Conservation (phyloP, 2,797 vertebrate genomes). For the Leuciscus waleckii region DNA sequence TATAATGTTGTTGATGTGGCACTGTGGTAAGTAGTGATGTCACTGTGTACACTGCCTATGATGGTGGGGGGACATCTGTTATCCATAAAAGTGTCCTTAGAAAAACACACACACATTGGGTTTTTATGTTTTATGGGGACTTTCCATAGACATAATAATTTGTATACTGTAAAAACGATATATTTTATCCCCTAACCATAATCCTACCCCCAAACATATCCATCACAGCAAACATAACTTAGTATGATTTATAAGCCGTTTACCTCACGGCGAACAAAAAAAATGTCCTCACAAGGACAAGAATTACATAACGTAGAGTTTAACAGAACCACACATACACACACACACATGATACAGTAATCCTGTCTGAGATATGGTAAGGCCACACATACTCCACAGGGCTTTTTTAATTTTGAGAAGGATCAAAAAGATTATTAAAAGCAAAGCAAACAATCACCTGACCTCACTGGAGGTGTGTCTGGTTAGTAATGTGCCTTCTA, state of each 20-base stretch:
- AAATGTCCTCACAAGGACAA: too few relatives aligned
- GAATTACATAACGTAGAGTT: too few relatives aligned
- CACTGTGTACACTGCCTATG: neutral
- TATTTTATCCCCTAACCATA: too few relatives aligned
- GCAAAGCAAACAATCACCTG: neutral
- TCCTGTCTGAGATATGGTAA: neutral
- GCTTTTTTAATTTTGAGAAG: neutral
- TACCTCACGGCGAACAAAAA: too few relatives aligned
- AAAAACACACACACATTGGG: neutral
- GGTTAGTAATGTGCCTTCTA: conserved; percentile 9
- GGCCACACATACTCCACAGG: neutral
- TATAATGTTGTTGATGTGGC: conserved; percentile 9
- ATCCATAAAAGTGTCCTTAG: neutral
- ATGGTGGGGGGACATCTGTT: neutral
- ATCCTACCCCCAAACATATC: too few relatives aligned
- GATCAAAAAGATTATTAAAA: neutral
- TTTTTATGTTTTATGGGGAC: too few relatives aligned
- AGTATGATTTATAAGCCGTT: too few relatives aligned
- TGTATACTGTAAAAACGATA: too few relatives aligned
- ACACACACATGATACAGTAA: neutral
- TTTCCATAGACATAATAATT: too few relatives aligned
- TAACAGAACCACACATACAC: neutral
- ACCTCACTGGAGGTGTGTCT: neutral
- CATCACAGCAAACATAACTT: too few relatives aligned
- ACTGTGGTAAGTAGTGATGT: neutral